phyloP scores from a whole-genome alignment of 1,140 invertebrate genomes.

The Xylocopa sonorina region DNA sequence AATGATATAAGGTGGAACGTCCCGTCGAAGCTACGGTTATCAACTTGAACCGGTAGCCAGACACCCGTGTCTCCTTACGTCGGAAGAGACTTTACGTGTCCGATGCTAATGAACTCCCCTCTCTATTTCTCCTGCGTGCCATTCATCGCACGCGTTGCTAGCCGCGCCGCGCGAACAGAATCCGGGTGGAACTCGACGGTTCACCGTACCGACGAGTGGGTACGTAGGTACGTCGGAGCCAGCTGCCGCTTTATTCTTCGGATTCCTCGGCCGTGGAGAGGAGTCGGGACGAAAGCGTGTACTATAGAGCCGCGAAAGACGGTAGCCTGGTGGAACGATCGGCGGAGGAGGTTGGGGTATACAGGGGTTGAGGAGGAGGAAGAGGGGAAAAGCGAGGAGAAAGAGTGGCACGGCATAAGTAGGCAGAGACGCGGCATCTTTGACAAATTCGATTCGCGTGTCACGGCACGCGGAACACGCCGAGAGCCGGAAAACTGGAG shows the following conservation, averaged over 20 bases:
- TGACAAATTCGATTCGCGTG: conserved; percentile 80
- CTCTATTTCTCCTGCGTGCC: background rate
- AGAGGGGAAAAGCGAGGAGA: conserved; percentile 43
- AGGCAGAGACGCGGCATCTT: conserved; percentile 71
- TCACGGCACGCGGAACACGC: conserved; percentile 75
- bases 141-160: conserved; percentile 5
- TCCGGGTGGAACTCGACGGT: conserved; percentile 20
- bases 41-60: conserved; percentile 21
- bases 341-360: no score
- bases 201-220: conserved; percentile 36
- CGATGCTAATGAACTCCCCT: conserved; percentile 50
- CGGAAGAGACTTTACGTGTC: conserved; percentile 53
- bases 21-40: conserved; percentile 17
- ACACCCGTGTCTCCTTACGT: conserved; percentile 32
- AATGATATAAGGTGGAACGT: conserved; percentile 5
- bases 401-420: conserved; percentile 57
- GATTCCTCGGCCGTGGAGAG: background rate
- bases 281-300: conserved; percentile 6
- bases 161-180: background rate
- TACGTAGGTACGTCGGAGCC: no score
- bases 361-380: no score
- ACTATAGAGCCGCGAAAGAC: conserved; percentile 10
- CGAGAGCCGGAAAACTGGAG: conserved; percentile 72
- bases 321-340: background rate
- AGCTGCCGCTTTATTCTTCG: conserved; percentile 63